These are phyloP conservation scores for Gobionotothen gibberifrons DNA, from an alignment of 2,797 vertebrate species.

Conservation along the genomic window DNA sequence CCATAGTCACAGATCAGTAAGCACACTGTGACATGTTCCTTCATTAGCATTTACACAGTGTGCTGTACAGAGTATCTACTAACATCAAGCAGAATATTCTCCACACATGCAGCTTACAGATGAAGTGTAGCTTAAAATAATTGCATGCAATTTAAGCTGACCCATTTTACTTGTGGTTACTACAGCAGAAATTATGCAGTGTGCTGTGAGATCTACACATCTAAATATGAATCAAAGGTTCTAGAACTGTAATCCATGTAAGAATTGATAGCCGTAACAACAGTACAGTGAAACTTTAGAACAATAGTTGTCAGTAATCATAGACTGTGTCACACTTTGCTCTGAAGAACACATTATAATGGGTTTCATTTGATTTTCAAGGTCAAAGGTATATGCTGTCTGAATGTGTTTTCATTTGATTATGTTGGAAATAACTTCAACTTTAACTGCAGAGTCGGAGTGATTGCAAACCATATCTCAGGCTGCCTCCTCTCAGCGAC, in stretches of 20 bases:
- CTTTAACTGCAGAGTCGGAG: conserved; percentile 62
- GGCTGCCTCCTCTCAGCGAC: conserved; percentile 56
- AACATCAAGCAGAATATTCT: background rate
- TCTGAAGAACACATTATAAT: conserved; percentile 44
- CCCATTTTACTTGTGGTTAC: background rate
- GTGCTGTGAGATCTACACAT: background rate
- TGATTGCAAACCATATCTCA: conserved; percentile 76
- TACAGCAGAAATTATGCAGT: background rate
- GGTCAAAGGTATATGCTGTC: conserved; percentile 58
- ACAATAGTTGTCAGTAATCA: conserved; percentile 12
- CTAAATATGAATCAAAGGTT: background rate
- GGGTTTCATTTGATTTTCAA: conserved; percentile 53
- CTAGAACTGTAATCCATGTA: background rate
- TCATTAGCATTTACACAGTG: too few relatives aligned
- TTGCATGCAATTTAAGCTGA: background rate
- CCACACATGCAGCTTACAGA: background rate
- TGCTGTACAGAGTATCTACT: background rate
- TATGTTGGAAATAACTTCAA: conserved; percentile 61
- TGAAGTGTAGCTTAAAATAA: background rate
- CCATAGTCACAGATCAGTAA: too few relatives aligned
- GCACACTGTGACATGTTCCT: too few relatives aligned
- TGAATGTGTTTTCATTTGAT: conserved; percentile 71
- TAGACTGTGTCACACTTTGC: conserved; percentile 17
- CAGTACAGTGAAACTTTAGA: conserved; percentile 10
- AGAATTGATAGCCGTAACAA: background rate